Conservation (phyloP, 2,113 vertebrate species). For the Thalassoma bifasciatum region DNA sequence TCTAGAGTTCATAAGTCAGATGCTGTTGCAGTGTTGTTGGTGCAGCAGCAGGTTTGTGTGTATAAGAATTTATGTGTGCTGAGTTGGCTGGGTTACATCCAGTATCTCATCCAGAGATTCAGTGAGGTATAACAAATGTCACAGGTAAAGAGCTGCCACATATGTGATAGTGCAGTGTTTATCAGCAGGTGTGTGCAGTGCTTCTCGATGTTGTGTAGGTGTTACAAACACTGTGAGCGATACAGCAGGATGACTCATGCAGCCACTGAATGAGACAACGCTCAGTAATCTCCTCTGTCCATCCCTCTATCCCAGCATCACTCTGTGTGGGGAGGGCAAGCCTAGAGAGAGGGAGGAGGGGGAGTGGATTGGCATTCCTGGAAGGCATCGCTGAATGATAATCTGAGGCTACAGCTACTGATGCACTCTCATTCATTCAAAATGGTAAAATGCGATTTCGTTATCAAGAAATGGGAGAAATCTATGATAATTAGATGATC, state of each 20-base stretch:
- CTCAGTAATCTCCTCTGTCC: constrained; percentile 72
- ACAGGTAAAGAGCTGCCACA: constrained; percentile 25
- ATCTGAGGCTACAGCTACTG: constrained; percentile 32
- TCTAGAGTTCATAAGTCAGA: not conserved
- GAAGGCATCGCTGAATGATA: constrained; percentile 52
- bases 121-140: constrained; percentile 38
- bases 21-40: not conserved
- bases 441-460: not conserved
- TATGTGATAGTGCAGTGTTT: constrained; percentile 23
- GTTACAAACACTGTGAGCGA: constrained; percentile 68
- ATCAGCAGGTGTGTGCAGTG: constrained; percentile 24
- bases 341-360: constrained; percentile 44
- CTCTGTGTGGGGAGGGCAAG: constrained; percentile 53
- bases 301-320: constrained; percentile 61
- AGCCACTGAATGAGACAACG: constrained; percentile 74
- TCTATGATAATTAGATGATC: not conserved
- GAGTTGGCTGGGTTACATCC: constrained; percentile 9
- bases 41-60: constrained; percentile 14
- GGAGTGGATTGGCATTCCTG: constrained; percentile 54
- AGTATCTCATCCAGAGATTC: constrained; percentile 13
- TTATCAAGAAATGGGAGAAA: too few species aligned
- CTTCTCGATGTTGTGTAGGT: constrained; percentile 49
- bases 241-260: constrained; percentile 81
- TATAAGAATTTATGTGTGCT: constrained; percentile 5
- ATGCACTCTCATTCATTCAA: constrained; percentile 38